These are phyloP conservation scores for Hypomecis atomaria DNA, from an alignment of 2,888 invertebrate species.

Conservation along the genomic window DNA sequence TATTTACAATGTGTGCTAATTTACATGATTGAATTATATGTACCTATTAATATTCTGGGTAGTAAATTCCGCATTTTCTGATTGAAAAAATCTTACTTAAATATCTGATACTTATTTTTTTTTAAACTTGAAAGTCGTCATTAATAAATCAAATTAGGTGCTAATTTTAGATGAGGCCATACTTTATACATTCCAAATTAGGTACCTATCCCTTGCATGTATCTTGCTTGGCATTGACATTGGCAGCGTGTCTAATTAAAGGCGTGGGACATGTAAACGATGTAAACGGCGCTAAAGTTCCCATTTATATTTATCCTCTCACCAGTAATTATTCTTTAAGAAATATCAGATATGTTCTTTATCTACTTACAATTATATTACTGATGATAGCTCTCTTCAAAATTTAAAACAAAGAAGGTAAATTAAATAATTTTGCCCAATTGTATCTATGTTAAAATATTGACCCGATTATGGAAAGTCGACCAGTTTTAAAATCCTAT, in stretches of 20 bases:
- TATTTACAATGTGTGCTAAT: no score
- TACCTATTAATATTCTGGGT: no score
- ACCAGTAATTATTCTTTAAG: no score
- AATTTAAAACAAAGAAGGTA: no score
- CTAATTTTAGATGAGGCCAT: background rate
- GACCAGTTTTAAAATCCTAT: background rate
- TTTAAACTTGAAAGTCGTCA: no score
- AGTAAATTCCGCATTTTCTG: background rate
- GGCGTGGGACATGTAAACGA: conserved; percentile 18
- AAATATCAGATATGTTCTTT: background rate
- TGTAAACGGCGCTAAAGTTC: conserved; percentile 23
- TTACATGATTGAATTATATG: no score
- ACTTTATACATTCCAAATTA: background rate
- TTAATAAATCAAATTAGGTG: no score
- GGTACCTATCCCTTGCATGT: background rate
- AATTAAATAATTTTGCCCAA: background rate
- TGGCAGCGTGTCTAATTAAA: conserved; percentile 7
- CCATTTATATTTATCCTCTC: conserved; percentile 2
- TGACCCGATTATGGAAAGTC: conserved; percentile 3
- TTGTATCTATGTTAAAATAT: background rate
- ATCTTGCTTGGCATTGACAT: conserved; percentile 7
- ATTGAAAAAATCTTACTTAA: background rate
- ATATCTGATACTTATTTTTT: no score
- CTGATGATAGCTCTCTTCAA: background rate
- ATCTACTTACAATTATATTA: background rate